Evolutionary conservation across 2,888 invertebrate species (phyloP), one percentile per base, ranked within the genome.

Genomic region (Physocephala rufipes): DNA sequence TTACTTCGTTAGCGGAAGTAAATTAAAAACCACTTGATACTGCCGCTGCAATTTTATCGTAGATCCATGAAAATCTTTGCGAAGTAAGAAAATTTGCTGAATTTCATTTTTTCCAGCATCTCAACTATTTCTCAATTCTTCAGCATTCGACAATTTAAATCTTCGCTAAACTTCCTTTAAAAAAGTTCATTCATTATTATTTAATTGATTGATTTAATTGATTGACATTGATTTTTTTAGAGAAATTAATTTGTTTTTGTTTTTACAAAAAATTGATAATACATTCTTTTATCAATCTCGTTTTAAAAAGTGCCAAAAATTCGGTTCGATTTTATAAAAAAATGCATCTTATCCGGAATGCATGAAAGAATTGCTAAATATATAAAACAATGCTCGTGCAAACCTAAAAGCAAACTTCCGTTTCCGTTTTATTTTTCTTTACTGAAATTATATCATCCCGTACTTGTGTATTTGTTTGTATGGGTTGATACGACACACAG

Each of bases 1-100:
- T 85, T 82, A 83, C 74, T 74, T 74, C 73, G 71, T 59, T 36
- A 36, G 21, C 45, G 65, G 76, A 75, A 76, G 76, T 71, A 76
- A 74, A 74, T 74, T 70, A 53, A 71, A 69, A 71, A 67, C n/a
- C 30, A 28, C 47, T 62, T 59, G 47, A 28, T n/a, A 43, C 3
- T 28, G 47, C 67, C 16, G 66, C 66, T 12, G 47, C 15, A 30
- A 12, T 24, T 12, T 43, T 43, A 12, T 21, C 5, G 43, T 45
- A 51, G 62, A 68, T 68, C 61, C 68, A 68, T 68, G 12, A 51
- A 43, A 12, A 19, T 15, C 9, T n/a, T 19, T 47, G 15, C 24
- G 24, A 16, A 16, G 13, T 9, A 36, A 21, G 19, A 13, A 36
- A 62, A 19, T 62, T 62, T 21, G 62, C 12, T 1, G 12, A 45